Conservation (phyloP, 1,140 invertebrate genomes). For the Trissolcus basalis region DNA sequence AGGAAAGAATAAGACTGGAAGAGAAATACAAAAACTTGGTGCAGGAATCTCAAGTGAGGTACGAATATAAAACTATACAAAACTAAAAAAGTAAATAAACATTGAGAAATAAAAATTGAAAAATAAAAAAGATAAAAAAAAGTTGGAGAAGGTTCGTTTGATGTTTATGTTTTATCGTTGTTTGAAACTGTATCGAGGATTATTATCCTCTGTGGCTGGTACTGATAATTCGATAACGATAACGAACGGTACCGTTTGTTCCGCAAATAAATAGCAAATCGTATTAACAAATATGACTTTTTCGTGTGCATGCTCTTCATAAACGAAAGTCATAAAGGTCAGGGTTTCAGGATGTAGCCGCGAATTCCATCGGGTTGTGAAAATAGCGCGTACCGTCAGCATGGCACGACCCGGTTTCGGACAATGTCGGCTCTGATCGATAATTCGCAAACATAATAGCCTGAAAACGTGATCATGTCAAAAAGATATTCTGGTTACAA, state of each 20-base stretch:
- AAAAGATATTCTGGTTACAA: constrained; percentile 24
- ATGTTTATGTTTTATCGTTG: no score
- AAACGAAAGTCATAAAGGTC: constrained; percentile 39
- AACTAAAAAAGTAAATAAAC: constrained; percentile 1
- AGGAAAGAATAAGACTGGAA: constrained; percentile 71
- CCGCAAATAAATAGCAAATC: constrained; percentile 22
- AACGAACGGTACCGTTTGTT: background rate
- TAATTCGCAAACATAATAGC: constrained; percentile 46
- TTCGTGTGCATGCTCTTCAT: constrained; percentile 17
- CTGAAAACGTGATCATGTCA: constrained; percentile 34
- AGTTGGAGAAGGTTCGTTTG: no score
- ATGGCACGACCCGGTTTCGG: constrained; percentile 55
- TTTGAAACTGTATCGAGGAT: background rate
- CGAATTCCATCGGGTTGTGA: constrained; percentile 17
- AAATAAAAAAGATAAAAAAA: background rate
- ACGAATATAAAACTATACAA: constrained; percentile 26
- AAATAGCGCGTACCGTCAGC: constrained; percentile 29
- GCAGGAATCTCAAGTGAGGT: constrained; percentile 70
- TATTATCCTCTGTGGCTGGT: constrained; percentile 30
- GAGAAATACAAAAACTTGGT: constrained; percentile 68
- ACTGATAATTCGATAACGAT: constrained; percentile 39
- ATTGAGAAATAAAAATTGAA: background rate
- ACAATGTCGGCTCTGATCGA: constrained; percentile 48
- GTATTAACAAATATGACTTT: constrained; percentile 35
- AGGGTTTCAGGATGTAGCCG: constrained; percentile 41